Base-by-base conservation (phyloP, 2,113 vertebrate species). In the Fulmarus glacialis region DNA sequence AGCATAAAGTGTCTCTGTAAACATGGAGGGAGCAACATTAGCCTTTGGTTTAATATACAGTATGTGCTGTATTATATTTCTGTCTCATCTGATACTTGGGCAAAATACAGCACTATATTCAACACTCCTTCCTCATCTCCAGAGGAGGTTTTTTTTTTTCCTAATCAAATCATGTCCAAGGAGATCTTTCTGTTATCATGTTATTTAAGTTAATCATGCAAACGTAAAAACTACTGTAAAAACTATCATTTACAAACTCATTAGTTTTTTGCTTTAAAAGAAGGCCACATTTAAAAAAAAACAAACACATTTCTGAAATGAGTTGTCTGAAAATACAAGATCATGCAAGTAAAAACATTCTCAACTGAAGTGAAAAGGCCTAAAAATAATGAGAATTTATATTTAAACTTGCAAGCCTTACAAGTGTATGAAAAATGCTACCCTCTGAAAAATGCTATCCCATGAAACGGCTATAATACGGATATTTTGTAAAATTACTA, bases 1-100 rank as follows among this genome's bases (percentile, higher is more conserved):
- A 99, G 97, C 98, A 99, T 98, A 38, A 99, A 99, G 92, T 99
- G 98, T 67, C 98, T 99, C 99, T 99, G 97, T 29, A 90, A 93
- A 84, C 20, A 75, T 10, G 20, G 71, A 67, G 27, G 38, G 5
- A 90, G n/a, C 47, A 72, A 55, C 21, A 18, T 90, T 21, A 94
- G 70, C 20, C 32, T 91, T 47, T 47, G 56, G 26, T 55, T 87
- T 71, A 38, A 84, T 15, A 70, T 13, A 60, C 34, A 32, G 6
- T 15, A 30, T 12, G 4, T 32, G 27, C 38, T 81, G 36, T 62
- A 38, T 58, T 67, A 12, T 11, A 38, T 26, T 48, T 73, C 16
- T 36, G 11, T 20, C 38, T 82, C n/a, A 47, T 32, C 34, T 56
- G 8, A n/a, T 40, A 66, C 22, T 45, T 47, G 30, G 34, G 30